Evolutionary conservation across 2,888 invertebrate species (phyloP), one percentile per base, ranked within the genome.

Genomic region (Slavum lentiscoides): DNA sequence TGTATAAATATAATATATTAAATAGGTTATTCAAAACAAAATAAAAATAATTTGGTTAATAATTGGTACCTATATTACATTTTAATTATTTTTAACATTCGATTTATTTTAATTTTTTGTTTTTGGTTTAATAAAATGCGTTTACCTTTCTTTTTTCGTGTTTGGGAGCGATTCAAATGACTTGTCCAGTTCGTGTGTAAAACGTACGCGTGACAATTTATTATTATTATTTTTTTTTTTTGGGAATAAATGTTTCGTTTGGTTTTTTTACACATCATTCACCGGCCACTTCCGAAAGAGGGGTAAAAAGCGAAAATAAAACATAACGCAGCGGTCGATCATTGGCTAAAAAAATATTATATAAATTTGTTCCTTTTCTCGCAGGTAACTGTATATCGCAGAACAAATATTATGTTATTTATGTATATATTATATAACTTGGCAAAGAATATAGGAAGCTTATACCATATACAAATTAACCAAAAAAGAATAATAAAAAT

Each of bases 361-460:
- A 62, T 80, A 53, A 70, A 70, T 80, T 70, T 64, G 77, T 70
- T 80, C 64, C 64, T 55, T 80, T 80, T 64, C 77, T 80, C 43
- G 15, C 13, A 49, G 69, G 64, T 80, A 70, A 66, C 58, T 67
- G 74, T 75, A 66, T 70, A 55, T 70, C 49, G 17, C 70, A 70
- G 70, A 70, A 43, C 11, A 43, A 9, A 43, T 43, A 43, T 43
- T 9, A 43, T 43, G 43, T 43, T 30, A 30, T 30, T 30, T 30
- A 43, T 49, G 13, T 49, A 13, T 49, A 49, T 49, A 49, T 49
- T 49, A 49, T 13, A 72, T 70, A 80, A 80, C 64, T 80, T 80
- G 77, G 77, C 77, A 80, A 80, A 80, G 77, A 70, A 80, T 70
- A 70, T 70, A 80, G 77, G 77, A 80, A 80, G 77, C 70, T 80